Evolutionary conservation across 2,113 vertebrate species (phyloP).

Genomic region (Macquaria ambigua): DNA sequence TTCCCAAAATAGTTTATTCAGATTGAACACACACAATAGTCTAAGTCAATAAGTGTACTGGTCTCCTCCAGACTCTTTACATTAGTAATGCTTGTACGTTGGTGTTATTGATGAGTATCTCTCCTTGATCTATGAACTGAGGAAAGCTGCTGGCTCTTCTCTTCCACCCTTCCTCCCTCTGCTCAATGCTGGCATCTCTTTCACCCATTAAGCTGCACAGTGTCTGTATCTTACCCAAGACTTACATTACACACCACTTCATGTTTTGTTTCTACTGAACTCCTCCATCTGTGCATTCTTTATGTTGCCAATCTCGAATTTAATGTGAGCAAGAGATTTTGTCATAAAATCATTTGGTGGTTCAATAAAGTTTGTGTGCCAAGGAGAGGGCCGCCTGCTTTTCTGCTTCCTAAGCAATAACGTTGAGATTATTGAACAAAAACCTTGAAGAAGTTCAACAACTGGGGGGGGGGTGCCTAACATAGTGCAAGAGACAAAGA

Average conservation of each 20-base stretch:
- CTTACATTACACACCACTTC: slow-evolving; percentile 3
- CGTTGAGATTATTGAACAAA: slow-evolving; percentile 75
- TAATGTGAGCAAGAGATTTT: slow-evolving; percentile 58
- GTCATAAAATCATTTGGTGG: slow-evolving; percentile 65
- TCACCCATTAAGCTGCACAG: slow-evolving; percentile 43
- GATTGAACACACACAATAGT: slow-evolving; percentile 9
- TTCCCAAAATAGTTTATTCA: slow-evolving; percentile 7
- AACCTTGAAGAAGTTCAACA: slow-evolving; percentile 53
- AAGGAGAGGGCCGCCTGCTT: slow-evolving; percentile 56
- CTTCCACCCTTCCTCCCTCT: background rate
- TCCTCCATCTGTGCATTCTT: slow-evolving; percentile 69
- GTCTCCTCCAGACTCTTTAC: slow-evolving; percentile 35
- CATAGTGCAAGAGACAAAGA: slow-evolving; percentile 7
- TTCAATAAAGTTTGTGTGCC: slow-evolving; percentile 70
- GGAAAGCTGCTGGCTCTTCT: slow-evolving; percentile 12
- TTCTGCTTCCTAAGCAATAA: slow-evolving; percentile 82
- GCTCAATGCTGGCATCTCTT: background rate
- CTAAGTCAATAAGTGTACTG: background rate
- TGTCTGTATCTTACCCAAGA: slow-evolving; percentile 14
- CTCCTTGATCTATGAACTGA: slow-evolving; percentile 57
- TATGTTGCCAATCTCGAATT: slow-evolving; percentile 69
- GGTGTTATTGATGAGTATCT: slow-evolving; percentile 48
- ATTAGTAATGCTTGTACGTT: slow-evolving; percentile 2
- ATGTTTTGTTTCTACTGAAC: slow-evolving; percentile 28
- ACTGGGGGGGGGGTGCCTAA: slow-evolving; percentile 14